These are phyloP conservation scores for Muscicapa comitata DNA, from an alignment of 2,797 vertebrate genomes.

Conservation along the genomic window DNA sequence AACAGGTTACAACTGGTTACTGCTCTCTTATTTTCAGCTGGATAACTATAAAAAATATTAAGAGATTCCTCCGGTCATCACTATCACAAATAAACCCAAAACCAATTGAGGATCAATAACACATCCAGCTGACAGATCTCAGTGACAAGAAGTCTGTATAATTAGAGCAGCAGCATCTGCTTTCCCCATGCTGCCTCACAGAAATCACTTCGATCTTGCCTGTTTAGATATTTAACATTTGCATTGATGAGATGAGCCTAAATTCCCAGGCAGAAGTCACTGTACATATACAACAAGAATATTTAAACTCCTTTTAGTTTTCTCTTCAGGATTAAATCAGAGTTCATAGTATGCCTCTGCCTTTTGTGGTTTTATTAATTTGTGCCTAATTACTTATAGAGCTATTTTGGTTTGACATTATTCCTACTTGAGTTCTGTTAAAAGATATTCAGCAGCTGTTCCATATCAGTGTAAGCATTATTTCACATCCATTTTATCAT, in stretches of 20 bases:
- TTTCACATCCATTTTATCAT: constrained; percentile 37
- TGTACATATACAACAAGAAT: background rate
- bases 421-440: background rate
- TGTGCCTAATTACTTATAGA: background rate
- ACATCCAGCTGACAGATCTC: background rate
- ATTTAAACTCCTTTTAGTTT: background rate
- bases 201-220: background rate
- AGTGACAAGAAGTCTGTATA: background rate
- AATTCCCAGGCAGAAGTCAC: background rate
- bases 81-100: background rate
- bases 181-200: background rate
- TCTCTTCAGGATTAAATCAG: background rate
- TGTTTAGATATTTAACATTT: background rate
- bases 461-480: constrained; percentile 14
- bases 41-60: background rate
- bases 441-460: constrained; percentile 40
- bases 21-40: background rate
- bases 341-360: background rate
- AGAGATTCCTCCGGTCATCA: background rate
- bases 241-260: background rate
- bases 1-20: background rate
- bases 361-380: constrained; percentile 22
- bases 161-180: background rate
- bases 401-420: constrained; percentile 5
- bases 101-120: background rate